Evolutionary conservation across 2,797 vertebrate genomes (phyloP).

Genomic region (Leptoclinus maculatus): DNA sequence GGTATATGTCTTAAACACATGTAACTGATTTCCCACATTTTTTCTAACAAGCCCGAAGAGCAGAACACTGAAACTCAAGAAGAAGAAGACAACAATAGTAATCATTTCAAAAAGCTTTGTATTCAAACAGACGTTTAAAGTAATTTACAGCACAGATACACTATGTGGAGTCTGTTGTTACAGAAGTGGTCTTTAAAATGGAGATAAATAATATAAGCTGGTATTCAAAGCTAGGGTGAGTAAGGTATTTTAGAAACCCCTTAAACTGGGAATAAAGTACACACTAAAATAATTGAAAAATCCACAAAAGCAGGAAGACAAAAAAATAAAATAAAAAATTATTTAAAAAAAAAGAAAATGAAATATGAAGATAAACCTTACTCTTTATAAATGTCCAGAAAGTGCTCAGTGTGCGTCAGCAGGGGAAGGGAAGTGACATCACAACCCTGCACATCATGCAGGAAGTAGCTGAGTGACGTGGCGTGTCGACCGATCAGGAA

Average conservation of each 20-base stretch:
- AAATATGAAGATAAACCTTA: constrained; percentile 72
- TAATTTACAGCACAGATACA: background rate
- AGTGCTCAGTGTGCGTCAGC: constrained; percentile 89
- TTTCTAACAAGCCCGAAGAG: background rate
- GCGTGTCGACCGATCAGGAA: constrained; percentile 92
- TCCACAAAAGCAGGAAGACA: background rate
- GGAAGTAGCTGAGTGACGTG: constrained; percentile 89
- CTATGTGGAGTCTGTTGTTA: background rate
- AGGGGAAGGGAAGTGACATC: constrained; percentile 90
- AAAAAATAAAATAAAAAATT: background rate
- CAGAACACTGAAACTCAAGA: background rate
- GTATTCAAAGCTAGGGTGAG: no score
- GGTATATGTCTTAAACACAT: background rate
- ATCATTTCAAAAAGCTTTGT: background rate
- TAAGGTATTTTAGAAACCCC: no score
- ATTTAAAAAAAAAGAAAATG: background rate
- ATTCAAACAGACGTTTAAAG: background rate
- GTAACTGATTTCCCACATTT: background rate
- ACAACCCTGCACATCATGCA: constrained; percentile 79
- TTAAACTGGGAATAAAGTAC: background rate
- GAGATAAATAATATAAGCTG: no score
- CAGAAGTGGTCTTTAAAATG: no score
- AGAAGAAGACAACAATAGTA: background rate
- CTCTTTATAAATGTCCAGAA: constrained; percentile 93
- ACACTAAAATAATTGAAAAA: background rate